A percentile compares a stretch with the other conserved stretches of the same genome.
Conservation (phyloP, 2,113 vertebrate species). For the Psammodynastes pulverulentus region DNA sequence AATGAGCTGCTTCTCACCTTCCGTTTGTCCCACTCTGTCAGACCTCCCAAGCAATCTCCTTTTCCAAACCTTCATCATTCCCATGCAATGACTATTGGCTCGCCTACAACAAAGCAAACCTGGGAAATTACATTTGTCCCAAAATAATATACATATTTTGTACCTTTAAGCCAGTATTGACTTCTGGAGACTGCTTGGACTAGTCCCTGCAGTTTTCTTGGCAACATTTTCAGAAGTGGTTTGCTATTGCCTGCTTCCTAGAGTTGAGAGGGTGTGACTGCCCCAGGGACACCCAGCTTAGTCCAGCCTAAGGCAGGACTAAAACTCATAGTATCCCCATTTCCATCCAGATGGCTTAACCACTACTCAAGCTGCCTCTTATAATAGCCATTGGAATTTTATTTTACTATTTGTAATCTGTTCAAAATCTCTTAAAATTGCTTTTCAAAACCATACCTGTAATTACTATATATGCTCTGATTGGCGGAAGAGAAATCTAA, state of each 20-base stretch:
- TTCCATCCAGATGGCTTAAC: background rate
- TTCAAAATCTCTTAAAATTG: slow-evolving; percentile 1
- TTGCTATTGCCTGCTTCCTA: background rate
- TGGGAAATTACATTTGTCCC: background rate
- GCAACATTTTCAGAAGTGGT: background rate
- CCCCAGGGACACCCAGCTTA: background rate
- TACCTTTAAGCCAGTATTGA: background rate
- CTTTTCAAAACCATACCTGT: background rate
- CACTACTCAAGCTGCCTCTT: background rate
- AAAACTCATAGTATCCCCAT: background rate
- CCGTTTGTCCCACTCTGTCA: background rate
- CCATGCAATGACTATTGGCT: background rate
- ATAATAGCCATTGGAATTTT: background rate
- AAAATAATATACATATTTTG: background rate
- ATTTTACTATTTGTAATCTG: background rate
- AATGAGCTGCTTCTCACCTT: background rate
- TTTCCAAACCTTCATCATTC: background rate
- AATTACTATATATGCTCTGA: background rate
- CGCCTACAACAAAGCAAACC: background rate
- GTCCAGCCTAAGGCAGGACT: background rate
- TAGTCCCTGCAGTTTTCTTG: background rate
- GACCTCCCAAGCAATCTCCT: background rate
- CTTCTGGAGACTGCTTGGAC: background rate
- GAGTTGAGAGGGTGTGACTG: background rate
- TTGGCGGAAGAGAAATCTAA: background rate